phyloP scores from a whole-genome alignment of 1,140 invertebrate species.

The Caenorhabditis brenneri region DNA sequence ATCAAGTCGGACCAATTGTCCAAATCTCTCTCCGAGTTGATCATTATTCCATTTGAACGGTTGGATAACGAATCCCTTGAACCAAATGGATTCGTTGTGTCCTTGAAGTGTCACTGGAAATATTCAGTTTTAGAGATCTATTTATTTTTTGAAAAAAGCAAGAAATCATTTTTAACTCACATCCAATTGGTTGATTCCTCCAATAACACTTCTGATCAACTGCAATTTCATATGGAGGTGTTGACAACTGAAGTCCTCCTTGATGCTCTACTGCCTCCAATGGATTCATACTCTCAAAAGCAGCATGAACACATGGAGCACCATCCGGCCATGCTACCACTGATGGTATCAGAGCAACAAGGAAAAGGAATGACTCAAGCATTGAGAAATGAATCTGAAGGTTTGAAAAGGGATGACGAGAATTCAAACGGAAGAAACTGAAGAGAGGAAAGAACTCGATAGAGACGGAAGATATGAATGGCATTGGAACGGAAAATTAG shows the following conservation, averaged over 20 bases:
- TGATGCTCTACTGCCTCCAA: conserved; percentile 70
- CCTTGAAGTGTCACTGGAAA: conserved; percentile 54
- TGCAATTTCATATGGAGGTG: conserved; percentile 66
- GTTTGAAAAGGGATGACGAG: not conserved
- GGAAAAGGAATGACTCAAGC: conserved; percentile 16
- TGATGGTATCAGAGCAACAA: not conserved
- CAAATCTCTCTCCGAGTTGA: conserved; percentile 61
- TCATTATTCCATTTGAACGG: conserved; percentile 64
- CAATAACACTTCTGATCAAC: conserved; percentile 66
- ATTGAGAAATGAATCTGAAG: not conserved
- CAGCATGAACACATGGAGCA: conserved; percentile 66
- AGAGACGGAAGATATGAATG: conserved; percentile 11
- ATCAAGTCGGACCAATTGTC: conserved; percentile 66
- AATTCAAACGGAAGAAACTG: too few species aligned
- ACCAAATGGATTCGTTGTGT: conserved; percentile 63
- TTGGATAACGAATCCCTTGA: conserved; percentile 70
- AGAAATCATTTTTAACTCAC: conserved; percentile 51
- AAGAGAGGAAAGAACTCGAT: not conserved
- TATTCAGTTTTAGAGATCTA: too few species aligned
- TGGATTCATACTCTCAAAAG: conserved; percentile 68
- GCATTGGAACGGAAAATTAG: conserved; percentile 26
- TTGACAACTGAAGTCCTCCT: conserved; percentile 60
- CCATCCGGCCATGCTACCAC: conserved; percentile 65
- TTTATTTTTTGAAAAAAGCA: not conserved
- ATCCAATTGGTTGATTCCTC: conserved; percentile 64